Conservation (phyloP, 1,140 invertebrate genomes). For the Trichonephila inaurata region DNA sequence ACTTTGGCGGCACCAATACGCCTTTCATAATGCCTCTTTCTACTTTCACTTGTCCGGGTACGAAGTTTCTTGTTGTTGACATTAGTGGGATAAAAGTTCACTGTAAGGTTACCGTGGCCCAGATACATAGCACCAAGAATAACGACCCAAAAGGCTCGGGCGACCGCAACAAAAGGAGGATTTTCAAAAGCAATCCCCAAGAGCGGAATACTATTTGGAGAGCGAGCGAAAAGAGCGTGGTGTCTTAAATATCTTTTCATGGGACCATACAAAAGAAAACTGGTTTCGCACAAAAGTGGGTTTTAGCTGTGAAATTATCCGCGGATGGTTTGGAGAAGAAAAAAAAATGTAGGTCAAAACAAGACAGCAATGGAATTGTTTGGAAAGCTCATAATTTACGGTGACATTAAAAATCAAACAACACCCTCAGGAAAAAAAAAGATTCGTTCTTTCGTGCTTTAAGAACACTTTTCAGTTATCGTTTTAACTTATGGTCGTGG, state of each 20-base stretch:
- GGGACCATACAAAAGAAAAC: constrained; percentile 49
- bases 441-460: background rate
- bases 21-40: background rate
- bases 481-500: background rate
- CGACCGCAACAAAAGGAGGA: constrained; percentile 38
- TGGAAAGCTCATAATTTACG: constrained; percentile 57
- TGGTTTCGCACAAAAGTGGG: constrained; percentile 69
- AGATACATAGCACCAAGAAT: constrained; percentile 44
- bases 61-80: constrained; percentile 19
- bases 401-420: constrained; percentile 45
- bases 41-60: constrained; percentile 59
- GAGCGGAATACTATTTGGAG: constrained; percentile 1
- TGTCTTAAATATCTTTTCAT: constrained; percentile 36
- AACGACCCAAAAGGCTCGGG: constrained; percentile 5
- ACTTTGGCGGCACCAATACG: constrained; percentile 1
- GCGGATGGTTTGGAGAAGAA: background rate
- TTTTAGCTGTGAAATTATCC: constrained; percentile 44
- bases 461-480: background rate
- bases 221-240: background rate
- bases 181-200: background rate
- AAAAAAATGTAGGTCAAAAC: constrained; percentile 65
- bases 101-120: constrained; percentile 49
- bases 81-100: constrained; percentile 76
- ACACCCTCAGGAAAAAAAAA: constrained; percentile 24
- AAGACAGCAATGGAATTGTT: constrained; percentile 45